Evolutionary conservation across 2,888 invertebrate genomes (phyloP), one percentile per base, ranked within the genome.

Genomic region (Antheraea assamensis): DNA sequence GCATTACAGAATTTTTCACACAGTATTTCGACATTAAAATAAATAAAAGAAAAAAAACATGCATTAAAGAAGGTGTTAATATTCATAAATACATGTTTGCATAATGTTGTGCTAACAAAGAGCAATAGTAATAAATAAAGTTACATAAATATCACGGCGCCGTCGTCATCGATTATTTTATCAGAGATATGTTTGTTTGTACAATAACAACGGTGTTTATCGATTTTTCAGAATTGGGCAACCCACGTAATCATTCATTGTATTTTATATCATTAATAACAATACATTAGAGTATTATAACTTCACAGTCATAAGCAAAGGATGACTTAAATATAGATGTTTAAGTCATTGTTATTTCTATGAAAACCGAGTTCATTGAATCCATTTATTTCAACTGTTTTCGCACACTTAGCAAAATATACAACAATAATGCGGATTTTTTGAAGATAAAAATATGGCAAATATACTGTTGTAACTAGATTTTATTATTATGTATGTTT

Each of bases 151-250:
- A 85, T 87, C 88, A 87, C 85, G 82, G 83, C 89, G 90, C 86
- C 78, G 89, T 90, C 78, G 88, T 90, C 91, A 88, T 88, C 85
- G 85, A 85, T 86, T 87, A 77, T 78, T 78, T 85, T 91, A 91
- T 91, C 90, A 84, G 80, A 78, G 77, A 81, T 85, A 81, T 85
- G 81, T 83, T 83, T 85, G 85, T 88, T 86, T 88, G 86, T 87
- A 83, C 80, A 80, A 82, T 82, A 83, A 80, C 75, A 75, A n/a
- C n/a, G n/a, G 77, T 78, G 78, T 81, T 90, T 90, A 90, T 90
- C 90, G 83, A 82, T 82, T 87, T 68, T 86, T 84, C 83, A 81
- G 83, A 85, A 88, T 87, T 85, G 83, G 80, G 84, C 87, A 85
- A 84, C 83, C 77, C 77, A 85, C 83, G 83, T 82, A 82, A 79